A percentile compares a stretch with the other conserved stretches of the same genome.
These are phyloP conservation scores for Drosophila kambysellisi DNA, from an alignment of 2,888 invertebrate species.

Conservation along the genomic window DNA sequence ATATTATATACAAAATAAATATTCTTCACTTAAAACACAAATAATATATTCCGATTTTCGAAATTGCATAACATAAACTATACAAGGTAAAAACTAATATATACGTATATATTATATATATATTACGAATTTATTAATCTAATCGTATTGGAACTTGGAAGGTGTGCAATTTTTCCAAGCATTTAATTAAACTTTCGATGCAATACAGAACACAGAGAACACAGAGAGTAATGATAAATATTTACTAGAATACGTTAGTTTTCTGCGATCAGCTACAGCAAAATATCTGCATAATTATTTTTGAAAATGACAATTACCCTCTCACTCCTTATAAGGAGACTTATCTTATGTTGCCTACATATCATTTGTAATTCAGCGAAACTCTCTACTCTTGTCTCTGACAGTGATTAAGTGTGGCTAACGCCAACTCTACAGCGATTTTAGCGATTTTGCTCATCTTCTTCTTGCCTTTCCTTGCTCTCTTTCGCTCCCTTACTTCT, in stretches of 20 bases:
- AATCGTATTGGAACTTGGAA: background rate
- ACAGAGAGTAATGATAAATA: background rate
- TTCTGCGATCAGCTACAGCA: background rate
- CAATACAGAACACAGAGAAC: background rate
- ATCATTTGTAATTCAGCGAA: background rate
- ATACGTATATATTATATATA: background rate
- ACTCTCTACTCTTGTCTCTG: background rate
- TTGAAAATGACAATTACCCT: background rate
- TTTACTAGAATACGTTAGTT: background rate
- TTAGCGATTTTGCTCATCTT: background rate
- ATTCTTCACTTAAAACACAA: conserved; percentile 16
- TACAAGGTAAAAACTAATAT: conserved; percentile 33
- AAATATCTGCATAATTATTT: background rate
- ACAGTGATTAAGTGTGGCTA: background rate
- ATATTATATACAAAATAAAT: conserved; percentile 14
- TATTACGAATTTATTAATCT: background rate
- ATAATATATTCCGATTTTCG: conserved; percentile 15
- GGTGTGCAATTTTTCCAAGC: background rate
- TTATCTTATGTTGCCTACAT: background rate
- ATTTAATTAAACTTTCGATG: background rate
- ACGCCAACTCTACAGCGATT: background rate
- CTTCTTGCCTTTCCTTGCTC: background rate
- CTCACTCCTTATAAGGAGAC: background rate
- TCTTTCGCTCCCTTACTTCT: background rate
- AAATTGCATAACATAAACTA: conserved; percentile 5